These are phyloP conservation scores for Pomatorhinus ruficollis DNA, from an alignment of 2,113 vertebrate species.

Conservation along the genomic window DNA sequence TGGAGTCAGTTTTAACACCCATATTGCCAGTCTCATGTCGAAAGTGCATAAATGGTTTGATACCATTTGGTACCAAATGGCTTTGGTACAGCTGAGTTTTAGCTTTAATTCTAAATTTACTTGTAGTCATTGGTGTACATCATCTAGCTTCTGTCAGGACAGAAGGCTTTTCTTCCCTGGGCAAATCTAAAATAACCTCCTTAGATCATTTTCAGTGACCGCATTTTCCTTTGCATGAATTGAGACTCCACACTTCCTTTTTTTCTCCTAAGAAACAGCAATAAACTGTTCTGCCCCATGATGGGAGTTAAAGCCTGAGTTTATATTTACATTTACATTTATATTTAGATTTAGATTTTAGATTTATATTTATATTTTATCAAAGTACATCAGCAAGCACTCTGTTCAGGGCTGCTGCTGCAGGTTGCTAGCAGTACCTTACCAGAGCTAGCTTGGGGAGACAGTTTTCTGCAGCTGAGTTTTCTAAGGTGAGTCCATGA, in stretches of 20 bases:
- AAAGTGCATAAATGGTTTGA: not conserved
- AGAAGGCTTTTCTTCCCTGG: not conserved
- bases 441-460: rapidly evolving
- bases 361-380: not conserved
- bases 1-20: not conserved
- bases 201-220: not conserved
- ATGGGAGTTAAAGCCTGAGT: not conserved
- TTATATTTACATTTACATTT: not conserved
- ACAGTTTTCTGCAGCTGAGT: not conserved
- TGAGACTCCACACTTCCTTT: not conserved
- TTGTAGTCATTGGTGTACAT: not conserved
- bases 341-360: too few species aligned
- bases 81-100: not conserved
- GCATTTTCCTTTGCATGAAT: not conserved
- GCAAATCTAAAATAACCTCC: not conserved
- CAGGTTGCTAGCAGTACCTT: not conserved
- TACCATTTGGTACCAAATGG: not conserved
- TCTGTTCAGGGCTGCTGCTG: not conserved
- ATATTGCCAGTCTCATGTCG: not conserved
- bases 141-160: not conserved
- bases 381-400: not conserved
- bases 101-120: not conserved
- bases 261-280: not conserved
- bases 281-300: not conserved
- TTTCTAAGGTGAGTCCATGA: not conserved